Base-by-base conservation (phyloP, 2,888 invertebrate species). In the Copidosoma aretas region DNA sequence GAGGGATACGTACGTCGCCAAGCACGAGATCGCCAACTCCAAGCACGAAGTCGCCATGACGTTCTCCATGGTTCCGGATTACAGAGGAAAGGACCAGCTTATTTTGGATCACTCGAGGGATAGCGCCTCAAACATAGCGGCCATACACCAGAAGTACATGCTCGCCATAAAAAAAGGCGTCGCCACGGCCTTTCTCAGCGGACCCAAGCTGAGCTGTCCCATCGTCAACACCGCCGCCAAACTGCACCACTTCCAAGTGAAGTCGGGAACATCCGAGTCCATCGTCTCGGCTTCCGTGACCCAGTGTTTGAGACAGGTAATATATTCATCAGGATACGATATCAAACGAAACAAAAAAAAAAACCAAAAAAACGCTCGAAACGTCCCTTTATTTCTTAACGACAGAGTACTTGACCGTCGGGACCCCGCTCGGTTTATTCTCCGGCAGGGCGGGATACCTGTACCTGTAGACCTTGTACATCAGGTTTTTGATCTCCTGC, bases 131-230 rank as follows among this genome's bases (percentile, higher is more conserved):
- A 91, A 91, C 82, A 85, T 95, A 14, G 86, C 89, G 0, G 85
- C 86, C 61, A 80, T 95, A 21, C 87, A 87, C 67, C 90, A 90
- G 15, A 90, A 89, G 60, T 88, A 88, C 72, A 80, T 94, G 77
- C 85, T 88, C 64, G 91, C 93, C 1, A 85, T 97, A 24, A 88
- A 88, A 66, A 89, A 89, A 74, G 97, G 95, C 0, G 86, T 93
- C 1, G 80, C 84, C 46, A 85, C 90, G 1, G 93, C 92, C 0
- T 82, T 96, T 10, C 79, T 86, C 60, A 89, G 91, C 81, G 99
- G 99, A 15, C 95, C 97, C 0, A 89, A 93, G 77, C 86, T 97
- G 24, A 91, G 92, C 39, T 95, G 91, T 76, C 94, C 94, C 66
- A 92, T 95, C 43, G 88, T 93, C 54, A 90, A 93, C 78, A 89